Base-by-base conservation (phyloP, 2,113 vertebrate genomes). In the Labeo rohita region DNA sequence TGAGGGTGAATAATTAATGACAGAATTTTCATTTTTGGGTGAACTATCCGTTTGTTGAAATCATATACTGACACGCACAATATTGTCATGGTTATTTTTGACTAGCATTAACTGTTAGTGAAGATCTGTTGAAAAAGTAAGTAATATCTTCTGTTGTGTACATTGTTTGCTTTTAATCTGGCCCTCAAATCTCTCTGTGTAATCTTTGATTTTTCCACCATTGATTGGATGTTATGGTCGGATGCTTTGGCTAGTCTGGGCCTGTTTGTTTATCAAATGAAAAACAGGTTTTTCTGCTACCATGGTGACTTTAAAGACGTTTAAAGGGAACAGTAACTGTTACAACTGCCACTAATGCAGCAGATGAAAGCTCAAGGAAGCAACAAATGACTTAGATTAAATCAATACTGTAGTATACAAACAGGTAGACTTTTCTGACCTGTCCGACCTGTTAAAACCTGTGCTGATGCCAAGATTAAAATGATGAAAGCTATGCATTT, bases 81-180 rank as follows among this genome's bases (percentile, higher is more conserved):
- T 28, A 28, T 28, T 28, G 28, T 28, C 28, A 28, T 28, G 28
- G 28, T 28, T 28, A 28, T 28, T 28, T 28, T 28, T 28, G 28
- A 28, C 28, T 28, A 28, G 28, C 28, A 28, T 28, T 28, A 28
- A 2, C 28, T 28, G 28, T 28, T 28, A 28, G 28, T 2, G 28
- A 28, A 28, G 28, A 28, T 28, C 28, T 28, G 28, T 28, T 77
- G 23, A 77, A 72, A 39, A 18, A 43, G 3, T 43, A 72, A 79
- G 13, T 13, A 45, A 63, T 16, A 10, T 61, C 39, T 77, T 12
- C 8, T 39, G 9, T 59, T 47, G 18, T 83, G n/a, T 43, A 39
- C 34, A 84, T 45, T 80, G 68, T 75, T 78, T 84, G 11, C 83
- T n/a, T 65, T 59, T 70, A 84, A 86, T 74, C 75, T 70, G 3